Conservation (phyloP, 2,113 vertebrate species). For the Microtus richardsoni region DNA sequence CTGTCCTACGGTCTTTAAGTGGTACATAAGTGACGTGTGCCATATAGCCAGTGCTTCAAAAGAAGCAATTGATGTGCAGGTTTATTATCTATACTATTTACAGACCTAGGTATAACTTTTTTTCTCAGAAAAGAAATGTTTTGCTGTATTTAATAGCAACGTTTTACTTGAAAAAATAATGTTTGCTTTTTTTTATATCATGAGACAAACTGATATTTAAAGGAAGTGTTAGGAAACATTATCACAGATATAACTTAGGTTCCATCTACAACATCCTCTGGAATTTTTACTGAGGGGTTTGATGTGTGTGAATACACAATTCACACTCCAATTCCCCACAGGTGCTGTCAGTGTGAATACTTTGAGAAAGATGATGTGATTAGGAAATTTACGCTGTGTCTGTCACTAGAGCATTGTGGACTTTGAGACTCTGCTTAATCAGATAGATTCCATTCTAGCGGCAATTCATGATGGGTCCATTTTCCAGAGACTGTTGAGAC, state of each 20-base stretch:
- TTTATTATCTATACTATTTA: background rate
- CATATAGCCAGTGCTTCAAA: background rate
- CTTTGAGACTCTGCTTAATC: background rate
- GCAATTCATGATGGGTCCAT: background rate
- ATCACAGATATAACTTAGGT: background rate
- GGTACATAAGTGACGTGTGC: background rate
- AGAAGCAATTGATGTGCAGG: background rate
- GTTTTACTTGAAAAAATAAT: constrained; percentile 8
- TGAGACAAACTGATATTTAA: constrained; percentile 17
- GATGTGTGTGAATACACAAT: background rate
- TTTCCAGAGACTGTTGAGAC: background rate
- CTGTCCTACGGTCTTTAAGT: background rate
- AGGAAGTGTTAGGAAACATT: background rate
- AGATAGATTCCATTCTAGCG: background rate
- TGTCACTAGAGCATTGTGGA: background rate
- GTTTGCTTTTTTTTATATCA: background rate
- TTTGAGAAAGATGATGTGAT: background rate
- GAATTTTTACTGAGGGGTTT: background rate
- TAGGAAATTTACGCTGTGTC: background rate
- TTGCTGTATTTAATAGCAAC: background rate
- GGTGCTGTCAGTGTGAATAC: background rate
- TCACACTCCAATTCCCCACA: background rate
- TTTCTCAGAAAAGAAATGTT: constrained; percentile 7
- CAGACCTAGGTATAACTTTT: background rate
- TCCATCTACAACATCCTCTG: background rate